Percentiles rank a stretch among this genome's conserved stretches.
Conservation (phyloP, 2,797 vertebrate species). For the Ceyx erithaca region DNA sequence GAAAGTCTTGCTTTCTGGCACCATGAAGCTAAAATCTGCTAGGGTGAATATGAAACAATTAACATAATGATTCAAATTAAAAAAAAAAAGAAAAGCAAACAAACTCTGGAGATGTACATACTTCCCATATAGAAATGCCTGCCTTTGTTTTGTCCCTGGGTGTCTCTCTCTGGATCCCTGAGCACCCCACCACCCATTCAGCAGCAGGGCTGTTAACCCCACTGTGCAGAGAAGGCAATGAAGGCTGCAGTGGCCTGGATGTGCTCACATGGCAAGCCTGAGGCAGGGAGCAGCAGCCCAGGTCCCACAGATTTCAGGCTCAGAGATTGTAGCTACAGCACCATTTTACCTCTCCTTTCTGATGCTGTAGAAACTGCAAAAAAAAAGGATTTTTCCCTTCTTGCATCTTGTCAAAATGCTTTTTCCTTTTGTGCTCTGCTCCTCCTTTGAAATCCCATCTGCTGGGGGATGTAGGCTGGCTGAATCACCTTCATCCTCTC, state of each 20-base stretch:
- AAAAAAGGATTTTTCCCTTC: not conserved
- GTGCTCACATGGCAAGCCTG: not conserved
- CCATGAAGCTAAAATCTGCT: not conserved
- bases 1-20: not conserved
- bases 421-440: not conserved
- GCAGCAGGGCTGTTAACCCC: not conserved
- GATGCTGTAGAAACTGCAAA: not conserved
- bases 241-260: not conserved
- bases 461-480: not conserved
- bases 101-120: not conserved
- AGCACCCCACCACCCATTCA: rapidly evolving
- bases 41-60: not conserved
- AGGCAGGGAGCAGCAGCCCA: not conserved
- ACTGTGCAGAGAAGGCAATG: not conserved
- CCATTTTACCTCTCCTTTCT: not conserved
- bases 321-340: not conserved
- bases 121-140: not conserved
- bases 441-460: slow-evolving; percentile 5
- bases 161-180: not conserved
- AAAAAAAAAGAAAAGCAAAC: not conserved
- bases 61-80: not conserved
- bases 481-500: slow-evolving; percentile 36
- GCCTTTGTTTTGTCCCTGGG: not conserved
- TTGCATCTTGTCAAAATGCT: not conserved
- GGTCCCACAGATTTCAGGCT: not conserved